Evolutionary conservation across 2,888 invertebrate species (phyloP).

Genomic region (Salticus scenicus): DNA sequence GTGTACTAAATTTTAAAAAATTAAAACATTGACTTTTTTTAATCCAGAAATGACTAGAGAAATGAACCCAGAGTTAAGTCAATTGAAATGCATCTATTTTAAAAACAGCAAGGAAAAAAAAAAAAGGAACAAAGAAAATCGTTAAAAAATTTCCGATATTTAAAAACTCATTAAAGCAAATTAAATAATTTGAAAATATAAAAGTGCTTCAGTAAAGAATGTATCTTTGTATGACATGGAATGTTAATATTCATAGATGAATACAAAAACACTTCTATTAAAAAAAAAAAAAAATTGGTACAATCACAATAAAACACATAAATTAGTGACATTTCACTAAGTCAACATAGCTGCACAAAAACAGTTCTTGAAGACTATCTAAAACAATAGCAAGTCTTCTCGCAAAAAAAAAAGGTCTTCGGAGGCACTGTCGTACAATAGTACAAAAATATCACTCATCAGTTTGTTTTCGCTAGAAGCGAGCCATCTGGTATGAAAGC

Average conservation of each 20-base stretch:
- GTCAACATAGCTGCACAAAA: conserved; percentile 9
- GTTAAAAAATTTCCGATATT: no score
- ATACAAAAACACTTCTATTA: conserved; percentile 3
- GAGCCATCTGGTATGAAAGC: conserved; percentile 4
- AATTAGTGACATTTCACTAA: conserved; percentile 36
- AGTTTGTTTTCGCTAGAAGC: not conserved
- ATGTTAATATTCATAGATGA: not conserved
- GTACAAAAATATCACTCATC: conserved; percentile 54
- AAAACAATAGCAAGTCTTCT: conserved; percentile 12
- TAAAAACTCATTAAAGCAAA: no score
- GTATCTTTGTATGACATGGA: not conserved
- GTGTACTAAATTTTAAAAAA: no score
- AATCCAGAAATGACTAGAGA: conserved; percentile 60
- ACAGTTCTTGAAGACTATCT: conserved; percentile 6
- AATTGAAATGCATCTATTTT: not conserved
- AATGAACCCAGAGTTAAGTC: conserved; percentile 32
- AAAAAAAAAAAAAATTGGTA: not conserved
- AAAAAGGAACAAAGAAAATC: not conserved
- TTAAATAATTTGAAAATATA: not conserved
- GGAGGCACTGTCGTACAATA: conserved; percentile 56
- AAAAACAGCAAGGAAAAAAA: not conserved
- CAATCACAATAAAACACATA: conserved; percentile 42
- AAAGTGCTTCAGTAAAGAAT: not conserved
- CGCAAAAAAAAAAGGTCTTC: conserved; percentile 31
- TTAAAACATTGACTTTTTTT: not conserved